A percentile compares a stretch with the other conserved stretches of the same genome.
These are phyloP conservation scores for Magallana ariakensis DNA, from an alignment of 1,140 invertebrate genomes.

Conservation along the genomic window DNA sequence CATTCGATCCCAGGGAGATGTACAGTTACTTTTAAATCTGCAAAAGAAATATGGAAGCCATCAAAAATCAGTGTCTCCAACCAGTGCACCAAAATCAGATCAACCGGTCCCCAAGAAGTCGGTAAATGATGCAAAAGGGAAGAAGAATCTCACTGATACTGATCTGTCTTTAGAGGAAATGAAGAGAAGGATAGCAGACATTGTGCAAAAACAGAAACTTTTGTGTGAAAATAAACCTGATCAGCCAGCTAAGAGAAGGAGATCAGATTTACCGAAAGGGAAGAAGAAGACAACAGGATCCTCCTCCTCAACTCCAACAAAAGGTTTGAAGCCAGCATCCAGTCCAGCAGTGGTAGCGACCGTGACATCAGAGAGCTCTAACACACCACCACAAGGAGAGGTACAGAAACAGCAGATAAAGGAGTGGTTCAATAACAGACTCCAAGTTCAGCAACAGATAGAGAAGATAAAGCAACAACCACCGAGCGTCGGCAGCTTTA, in stretches of 20 bases:
- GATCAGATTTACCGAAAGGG: background rate
- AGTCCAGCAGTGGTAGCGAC: background rate
- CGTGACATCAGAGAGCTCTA: background rate
- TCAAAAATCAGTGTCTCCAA: background rate
- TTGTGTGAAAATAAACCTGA: background rate
- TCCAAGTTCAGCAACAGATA: slow-evolving; percentile 13
- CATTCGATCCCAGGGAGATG: background rate
- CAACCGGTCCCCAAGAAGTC: background rate
- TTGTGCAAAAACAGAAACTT: slow-evolving; percentile 35
- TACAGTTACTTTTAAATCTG: slow-evolving; percentile 34
- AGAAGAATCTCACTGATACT: slow-evolving; percentile 32
- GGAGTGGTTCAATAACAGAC: slow-evolving; percentile 21
- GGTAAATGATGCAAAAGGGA: background rate
- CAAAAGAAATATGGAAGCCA: background rate
- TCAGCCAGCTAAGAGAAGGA: slow-evolving; percentile 11
- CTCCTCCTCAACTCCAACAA: background rate
- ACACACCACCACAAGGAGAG: background rate
- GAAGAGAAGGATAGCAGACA: slow-evolving; percentile 39
- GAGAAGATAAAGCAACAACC: slow-evolving; percentile 7
- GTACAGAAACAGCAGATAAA: slow-evolving; percentile 31
- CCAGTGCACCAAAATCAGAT: background rate
- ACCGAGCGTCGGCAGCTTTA: background rate
- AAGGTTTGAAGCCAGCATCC: background rate
- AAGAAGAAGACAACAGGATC: background rate
- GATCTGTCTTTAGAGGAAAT: slow-evolving; percentile 43